Percentiles rank a stretch among this genome's conserved stretches.
phyloP scores from a whole-genome alignment of 2,113 vertebrate genomes.

The Oreochromis spilurus region DNA sequence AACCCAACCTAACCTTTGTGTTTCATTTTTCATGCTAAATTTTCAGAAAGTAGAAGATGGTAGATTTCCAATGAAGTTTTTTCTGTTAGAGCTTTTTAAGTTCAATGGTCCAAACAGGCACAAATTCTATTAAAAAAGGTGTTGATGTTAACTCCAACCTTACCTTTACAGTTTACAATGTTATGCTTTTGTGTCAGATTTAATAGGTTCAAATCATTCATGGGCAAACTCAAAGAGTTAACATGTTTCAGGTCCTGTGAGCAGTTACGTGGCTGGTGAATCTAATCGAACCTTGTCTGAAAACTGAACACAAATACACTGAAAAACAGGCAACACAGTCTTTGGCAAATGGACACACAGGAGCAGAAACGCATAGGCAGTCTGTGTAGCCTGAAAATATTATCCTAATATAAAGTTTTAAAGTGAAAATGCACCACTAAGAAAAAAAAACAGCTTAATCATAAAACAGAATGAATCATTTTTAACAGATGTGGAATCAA shows the following conservation, averaged over 20 bases:
- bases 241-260: background rate
- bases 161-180: background rate
- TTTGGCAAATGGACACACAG: background rate
- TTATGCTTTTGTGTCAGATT: background rate
- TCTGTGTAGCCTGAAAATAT: background rate
- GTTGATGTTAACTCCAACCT: background rate
- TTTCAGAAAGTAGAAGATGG: background rate
- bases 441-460: background rate
- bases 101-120: background rate
- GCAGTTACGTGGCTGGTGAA: background rate
- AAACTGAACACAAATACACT: background rate
- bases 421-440: background rate
- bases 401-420: background rate
- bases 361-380: background rate
- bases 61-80: background rate
- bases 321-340: background rate
- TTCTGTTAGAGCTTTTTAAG: background rate
- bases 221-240: background rate
- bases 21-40: fast-evolving
- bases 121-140: fast-evolving
- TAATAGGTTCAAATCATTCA: background rate
- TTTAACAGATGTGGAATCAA: background rate
- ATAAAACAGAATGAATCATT: background rate
- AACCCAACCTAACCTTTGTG: background rate
- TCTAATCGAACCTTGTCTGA: background rate